phyloP scores from a whole-genome alignment of 2,888 invertebrate genomes.

The Diarsia brunnea region DNA sequence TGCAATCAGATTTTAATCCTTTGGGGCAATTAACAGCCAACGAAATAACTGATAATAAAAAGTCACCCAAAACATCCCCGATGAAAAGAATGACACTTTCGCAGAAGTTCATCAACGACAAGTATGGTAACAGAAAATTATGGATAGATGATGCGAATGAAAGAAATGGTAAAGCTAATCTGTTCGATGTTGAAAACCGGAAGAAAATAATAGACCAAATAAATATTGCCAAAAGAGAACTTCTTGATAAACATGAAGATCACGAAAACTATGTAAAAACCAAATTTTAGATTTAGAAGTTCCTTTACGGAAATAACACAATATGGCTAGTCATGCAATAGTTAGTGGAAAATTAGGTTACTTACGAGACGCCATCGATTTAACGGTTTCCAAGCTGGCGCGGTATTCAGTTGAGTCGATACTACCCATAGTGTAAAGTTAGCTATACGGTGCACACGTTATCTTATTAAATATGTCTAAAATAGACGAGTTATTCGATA shows the following conservation, averaged over 20 bases:
- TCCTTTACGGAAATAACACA: constrained; percentile 64
- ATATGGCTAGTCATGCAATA: constrained; percentile 79
- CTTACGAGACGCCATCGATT: constrained; percentile 78
- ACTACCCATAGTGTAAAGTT: constrained; percentile 63
- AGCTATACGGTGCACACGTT: constrained; percentile 63
- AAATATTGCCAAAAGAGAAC: constrained; percentile 82
- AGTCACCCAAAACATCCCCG: constrained; percentile 83
- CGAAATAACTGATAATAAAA: constrained; percentile 80
- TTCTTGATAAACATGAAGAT: constrained; percentile 78
- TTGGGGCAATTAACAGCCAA: constrained; percentile 86
- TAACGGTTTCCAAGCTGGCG: constrained; percentile 79
- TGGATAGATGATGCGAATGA: constrained; percentile 86
- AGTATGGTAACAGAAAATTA: constrained; percentile 88
- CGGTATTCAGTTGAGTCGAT: constrained; percentile 80
- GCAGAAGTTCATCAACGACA: constrained; percentile 90
- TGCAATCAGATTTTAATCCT: constrained; percentile 88
- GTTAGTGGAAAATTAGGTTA: constrained; percentile 80
- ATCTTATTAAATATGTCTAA: constrained; percentile 89
- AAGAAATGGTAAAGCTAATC: constrained; percentile 78
- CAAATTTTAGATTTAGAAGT: constrained; percentile 69
- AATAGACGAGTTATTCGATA: constrained; percentile 95
- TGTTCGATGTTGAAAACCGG: constrained; percentile 81
- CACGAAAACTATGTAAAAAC: constrained; percentile 77
- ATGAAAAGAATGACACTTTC: constrained; percentile 85
- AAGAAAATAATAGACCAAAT: constrained; percentile 84